Evolutionary conservation across 1,140 invertebrate species (phyloP), one percentile per base, ranked within the genome.

Genomic region (Habropoda laboriosa): DNA sequence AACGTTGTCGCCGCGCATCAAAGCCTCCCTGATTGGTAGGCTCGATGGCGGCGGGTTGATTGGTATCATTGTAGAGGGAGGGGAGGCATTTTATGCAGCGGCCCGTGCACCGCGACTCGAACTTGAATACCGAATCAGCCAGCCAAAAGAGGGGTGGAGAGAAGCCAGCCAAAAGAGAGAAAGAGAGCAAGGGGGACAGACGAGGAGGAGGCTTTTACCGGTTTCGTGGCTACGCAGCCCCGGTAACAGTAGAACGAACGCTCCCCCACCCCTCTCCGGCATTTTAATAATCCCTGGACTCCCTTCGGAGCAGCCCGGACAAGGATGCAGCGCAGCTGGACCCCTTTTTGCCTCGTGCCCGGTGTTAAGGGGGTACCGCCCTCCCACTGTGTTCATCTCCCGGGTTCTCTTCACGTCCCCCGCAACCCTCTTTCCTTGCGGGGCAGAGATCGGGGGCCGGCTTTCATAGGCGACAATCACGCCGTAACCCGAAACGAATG

Each of bases 61-160:
- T 90, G 90, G 91, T 87, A 91, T 91, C 90, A 91, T 91, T 91
- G 90, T 89, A 87, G 86, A 89, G 88, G 90, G 87, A 57, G 72
- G 47, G 35, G 24, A 21, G 10, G 32, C 79, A 89, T 90, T 91
- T 92, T 88, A 91, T 90, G 88, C 87, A 89, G 87, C 87, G 88
- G 91, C 86, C 66, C 88, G 85, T 90, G 90, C 86, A 90, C 85
- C 84, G 76, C 89, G 85, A 64, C 80, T 86, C 79, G 82, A 90
- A 89, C 89, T 88, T 88, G 86, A 83, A 89, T 85, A 86, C 89
- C 84, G 87, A 89, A 90, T 88, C 87, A 90, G 88, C 74, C 80
- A 49, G 32, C 4, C 27, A 42, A 76, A 67, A 55, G 66, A 61
- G 67, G n/a, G n/a, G n/a, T n/a, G n/a, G n/a, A 63, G 72, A 72